Base-by-base conservation (phyloP, 2,888 invertebrate species). In the Ennomos fuscantarius region DNA sequence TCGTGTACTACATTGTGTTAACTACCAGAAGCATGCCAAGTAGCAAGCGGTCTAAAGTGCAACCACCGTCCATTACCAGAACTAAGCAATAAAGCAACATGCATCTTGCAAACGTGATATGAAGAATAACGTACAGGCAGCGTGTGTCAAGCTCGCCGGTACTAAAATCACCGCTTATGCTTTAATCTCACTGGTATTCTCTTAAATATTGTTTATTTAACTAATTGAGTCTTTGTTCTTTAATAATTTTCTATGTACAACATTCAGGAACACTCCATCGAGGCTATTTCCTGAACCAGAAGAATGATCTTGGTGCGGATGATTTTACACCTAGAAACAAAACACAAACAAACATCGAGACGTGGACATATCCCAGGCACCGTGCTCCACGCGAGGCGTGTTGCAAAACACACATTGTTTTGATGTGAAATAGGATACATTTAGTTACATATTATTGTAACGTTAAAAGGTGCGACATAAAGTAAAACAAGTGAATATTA, bases 311-410 rank as follows among this genome's bases (percentile, higher is more conserved):
- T 84, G 92, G 92, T 81, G 88, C 92, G 84, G 92, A 88, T 92
- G 92, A 89, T 90, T 92, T 92, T 87, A 91, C 77, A 92, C 92
- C 92, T 92, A 92, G 84, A 89, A 92, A 89, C 86, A 88, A 87
- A 86, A 88, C 85, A 86, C 81, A 88, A 81, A 87, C 85, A 88
- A 83, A 88, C 78, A 84, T 86, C 72, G 82, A 82, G 74, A 83
- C 72, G 84, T 84, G 82, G 78, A 79, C 76, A 76, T 66, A 73
- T 71, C 82, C 82, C 87, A 81, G 71, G 71, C 82, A 84, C 87
- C 88, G 62, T 60, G 64, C 63, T 57, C 55, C 58, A 66, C 44
- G 63, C 49, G 49, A 48, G 36, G 33, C 51, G 37, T 47, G 48
- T 55, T 36, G 36, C 39, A 50, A 44, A 13, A 49, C 41, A 56